These are phyloP conservation scores for Larimichthys crocea DNA, from an alignment of 2,113 vertebrate species.

Conservation along the genomic window DNA sequence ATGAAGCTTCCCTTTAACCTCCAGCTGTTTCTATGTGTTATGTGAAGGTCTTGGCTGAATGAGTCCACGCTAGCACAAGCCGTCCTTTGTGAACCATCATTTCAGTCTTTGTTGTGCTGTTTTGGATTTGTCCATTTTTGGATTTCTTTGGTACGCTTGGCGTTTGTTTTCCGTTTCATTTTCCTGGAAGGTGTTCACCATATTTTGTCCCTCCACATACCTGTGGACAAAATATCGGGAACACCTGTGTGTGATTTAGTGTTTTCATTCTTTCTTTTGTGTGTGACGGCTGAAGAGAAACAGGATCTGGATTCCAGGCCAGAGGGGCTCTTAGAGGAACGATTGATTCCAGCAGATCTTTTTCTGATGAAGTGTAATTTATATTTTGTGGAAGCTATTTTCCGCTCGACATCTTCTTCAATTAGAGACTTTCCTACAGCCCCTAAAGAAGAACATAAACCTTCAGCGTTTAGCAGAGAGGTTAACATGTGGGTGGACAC, in stretches of 20 bases:
- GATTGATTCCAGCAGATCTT: not conserved
- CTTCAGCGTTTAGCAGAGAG: not conserved
- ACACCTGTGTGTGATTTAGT: slow-evolving; percentile 12
- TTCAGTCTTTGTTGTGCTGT: too few species aligned
- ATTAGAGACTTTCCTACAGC: not conserved
- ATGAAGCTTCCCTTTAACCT: too few species aligned
- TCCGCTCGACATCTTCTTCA: not conserved
- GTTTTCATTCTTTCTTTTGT: too few species aligned
- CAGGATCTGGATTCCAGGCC: not conserved
- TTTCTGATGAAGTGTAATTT: slow-evolving; percentile 15
- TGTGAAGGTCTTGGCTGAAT: too few species aligned
- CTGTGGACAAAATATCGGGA: not conserved
- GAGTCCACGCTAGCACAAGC: too few species aligned
- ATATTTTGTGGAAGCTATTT: not conserved
- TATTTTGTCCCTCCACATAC: not conserved
- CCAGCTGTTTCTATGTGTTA: too few species aligned
- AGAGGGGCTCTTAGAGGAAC: not conserved
- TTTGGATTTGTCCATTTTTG: too few species aligned
- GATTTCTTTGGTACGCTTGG: too few species aligned
- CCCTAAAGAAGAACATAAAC: not conserved
- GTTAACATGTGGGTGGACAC: not conserved
- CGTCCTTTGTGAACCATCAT: too few species aligned
- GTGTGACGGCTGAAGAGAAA: not conserved
- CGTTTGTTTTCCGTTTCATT: not conserved
- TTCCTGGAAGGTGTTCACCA: not conserved